Conservation (phyloP, 2,113 vertebrate species). For the Pleuronectes platessa region DNA sequence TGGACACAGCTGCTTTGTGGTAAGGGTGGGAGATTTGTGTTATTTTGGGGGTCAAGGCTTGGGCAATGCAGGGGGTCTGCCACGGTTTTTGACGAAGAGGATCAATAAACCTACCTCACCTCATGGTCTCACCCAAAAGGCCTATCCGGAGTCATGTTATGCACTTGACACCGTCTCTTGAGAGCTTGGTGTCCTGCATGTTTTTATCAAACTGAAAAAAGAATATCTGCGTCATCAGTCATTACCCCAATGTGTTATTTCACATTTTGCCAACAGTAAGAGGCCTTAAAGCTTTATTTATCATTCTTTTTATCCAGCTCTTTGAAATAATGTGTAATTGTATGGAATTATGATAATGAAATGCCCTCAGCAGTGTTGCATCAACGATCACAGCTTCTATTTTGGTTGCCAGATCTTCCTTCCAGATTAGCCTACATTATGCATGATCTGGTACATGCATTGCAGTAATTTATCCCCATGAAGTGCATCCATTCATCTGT, state of each 20-base stretch:
- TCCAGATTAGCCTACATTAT: constrained; percentile 45
- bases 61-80: too few species aligned
- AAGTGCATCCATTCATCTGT: not conserved
- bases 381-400: constrained; percentile 44
- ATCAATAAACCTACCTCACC: not conserved
- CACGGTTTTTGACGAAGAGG: not conserved
- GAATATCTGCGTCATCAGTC: not conserved
- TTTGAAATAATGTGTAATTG: constrained; percentile 28
- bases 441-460: constrained; percentile 33
- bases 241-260: not conserved
- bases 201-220: not conserved
- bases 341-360: constrained; percentile 47
- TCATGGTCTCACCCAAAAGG: not conserved
- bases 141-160: not conserved
- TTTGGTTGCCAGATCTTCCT: constrained; percentile 32
- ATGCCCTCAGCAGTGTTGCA: constrained; percentile 32
- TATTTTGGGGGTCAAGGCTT: not conserved
- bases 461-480: constrained; percentile 17
- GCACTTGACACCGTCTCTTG: not conserved
- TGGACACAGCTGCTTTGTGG: constrained; percentile 95
- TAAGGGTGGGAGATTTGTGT: constrained; percentile 73
- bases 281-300: not conserved
- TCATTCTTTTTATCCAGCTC: not conserved
- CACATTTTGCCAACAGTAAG: not conserved
- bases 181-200: not conserved